These are phyloP conservation scores for Dryobotodes eremita DNA, from an alignment of 2,888 invertebrate species.

Conservation along the genomic window DNA sequence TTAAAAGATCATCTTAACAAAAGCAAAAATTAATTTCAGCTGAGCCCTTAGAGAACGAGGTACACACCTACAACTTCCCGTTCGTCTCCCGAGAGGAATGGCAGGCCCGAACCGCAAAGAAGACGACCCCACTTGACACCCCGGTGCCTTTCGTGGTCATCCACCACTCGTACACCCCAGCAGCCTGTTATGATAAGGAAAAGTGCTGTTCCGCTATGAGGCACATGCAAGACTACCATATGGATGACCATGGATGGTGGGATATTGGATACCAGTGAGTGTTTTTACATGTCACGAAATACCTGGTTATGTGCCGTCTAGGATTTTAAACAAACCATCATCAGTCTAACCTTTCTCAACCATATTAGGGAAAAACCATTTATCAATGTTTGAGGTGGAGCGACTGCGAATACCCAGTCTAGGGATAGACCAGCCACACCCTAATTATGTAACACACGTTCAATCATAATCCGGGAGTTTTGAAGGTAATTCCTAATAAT, in stretches of 20 bases:
- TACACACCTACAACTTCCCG: constrained; percentile 78
- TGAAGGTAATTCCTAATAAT: too few relatives aligned
- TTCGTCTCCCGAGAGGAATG: constrained; percentile 89
- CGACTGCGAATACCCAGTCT: neutral
- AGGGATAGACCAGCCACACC: neutral
- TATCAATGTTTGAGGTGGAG: neutral
- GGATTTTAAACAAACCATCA: neutral
- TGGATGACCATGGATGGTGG: constrained; percentile 91
- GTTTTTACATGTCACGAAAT: neutral
- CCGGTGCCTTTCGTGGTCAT: constrained; percentile 93
- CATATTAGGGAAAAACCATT: neutral
- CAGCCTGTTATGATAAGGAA: constrained; percentile 88
- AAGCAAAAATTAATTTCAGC: constrained; percentile 42
- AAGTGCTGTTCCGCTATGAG: constrained; percentile 91
- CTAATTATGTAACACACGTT: too few relatives aligned
- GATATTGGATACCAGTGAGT: constrained; percentile 92
- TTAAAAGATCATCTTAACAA: neutral
- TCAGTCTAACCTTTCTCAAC: neutral
- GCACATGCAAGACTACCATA: constrained; percentile 92
- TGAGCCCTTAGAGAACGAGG: constrained; percentile 76
- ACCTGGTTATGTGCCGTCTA: too few relatives aligned
- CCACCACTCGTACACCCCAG: constrained; percentile 92
- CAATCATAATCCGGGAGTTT: too few relatives aligned
- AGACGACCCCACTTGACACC: constrained; percentile 84
- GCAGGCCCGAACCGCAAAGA: constrained; percentile 90